Evolutionary conservation across 1,140 invertebrate species (phyloP).

Genomic region (Aethina tumida): DNA sequence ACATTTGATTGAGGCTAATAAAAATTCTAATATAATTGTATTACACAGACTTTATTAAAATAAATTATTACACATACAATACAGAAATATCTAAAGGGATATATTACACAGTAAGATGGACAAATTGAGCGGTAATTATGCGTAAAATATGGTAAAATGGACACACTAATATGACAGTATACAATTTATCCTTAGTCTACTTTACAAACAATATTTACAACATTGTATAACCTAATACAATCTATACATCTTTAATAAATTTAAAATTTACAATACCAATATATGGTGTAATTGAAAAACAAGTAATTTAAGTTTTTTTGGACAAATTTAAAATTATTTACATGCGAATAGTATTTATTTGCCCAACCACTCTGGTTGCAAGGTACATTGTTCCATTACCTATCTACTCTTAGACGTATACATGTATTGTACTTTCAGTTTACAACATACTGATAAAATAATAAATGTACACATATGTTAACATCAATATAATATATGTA

Average conservation of each 20-base stretch:
- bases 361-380: slow-evolving; percentile 32
- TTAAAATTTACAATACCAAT: too few relatives aligned
- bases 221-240: too few relatives aligned
- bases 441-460: slow-evolving; percentile 20
- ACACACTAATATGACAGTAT: slow-evolving; percentile 35
- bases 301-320: too few relatives aligned
- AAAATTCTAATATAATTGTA: slow-evolving; percentile 9
- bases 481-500: too few relatives aligned
- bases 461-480: too few relatives aligned
- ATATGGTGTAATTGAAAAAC: too few relatives aligned
- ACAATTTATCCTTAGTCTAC: slow-evolving; percentile 36
- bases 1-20: neutral
- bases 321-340: too few relatives aligned
- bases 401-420: slow-evolving; percentile 30
- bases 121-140: slow-evolving; percentile 38
- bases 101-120: slow-evolving; percentile 33
- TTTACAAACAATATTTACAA: slow-evolving; percentile 35
- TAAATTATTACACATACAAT: slow-evolving; percentile 40
- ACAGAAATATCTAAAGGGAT: slow-evolving; percentile 27
- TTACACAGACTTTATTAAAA: slow-evolving; percentile 38
- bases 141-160: slow-evolving; percentile 34
- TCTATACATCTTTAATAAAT: too few relatives aligned
- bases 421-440: slow-evolving; percentile 37
- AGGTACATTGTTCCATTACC: slow-evolving; percentile 26
- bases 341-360: too few relatives aligned